Conservation (phyloP, 2,113 vertebrate species). For the Dasyprocta punctata region DNA sequence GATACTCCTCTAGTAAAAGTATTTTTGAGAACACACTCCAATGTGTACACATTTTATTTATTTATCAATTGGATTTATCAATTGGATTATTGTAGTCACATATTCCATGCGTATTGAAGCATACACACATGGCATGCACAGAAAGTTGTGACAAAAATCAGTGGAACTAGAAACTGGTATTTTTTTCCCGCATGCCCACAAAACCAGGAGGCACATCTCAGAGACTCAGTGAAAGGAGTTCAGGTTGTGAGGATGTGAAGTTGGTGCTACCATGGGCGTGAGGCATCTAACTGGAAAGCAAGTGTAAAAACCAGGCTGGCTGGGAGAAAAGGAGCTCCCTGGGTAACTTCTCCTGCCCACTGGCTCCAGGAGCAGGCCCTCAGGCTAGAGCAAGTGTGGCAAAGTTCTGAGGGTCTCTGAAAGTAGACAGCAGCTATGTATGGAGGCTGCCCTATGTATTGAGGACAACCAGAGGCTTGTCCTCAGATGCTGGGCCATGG, state of each 20-base stretch:
- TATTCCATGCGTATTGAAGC: background rate
- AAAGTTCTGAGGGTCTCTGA: background rate
- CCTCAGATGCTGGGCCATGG: background rate
- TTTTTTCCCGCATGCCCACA: background rate
- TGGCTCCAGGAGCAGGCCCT: background rate
- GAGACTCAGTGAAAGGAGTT: background rate
- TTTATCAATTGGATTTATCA: background rate
- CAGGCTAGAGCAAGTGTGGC: background rate
- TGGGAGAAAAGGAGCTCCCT: background rate
- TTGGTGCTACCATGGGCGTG: background rate
- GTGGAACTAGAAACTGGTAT: background rate
- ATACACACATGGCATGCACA: background rate
- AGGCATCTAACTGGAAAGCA: background rate
- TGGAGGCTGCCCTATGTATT: background rate
- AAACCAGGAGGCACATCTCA: background rate
- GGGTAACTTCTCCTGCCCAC: background rate
- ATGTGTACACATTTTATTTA: background rate
- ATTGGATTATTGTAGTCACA: background rate
- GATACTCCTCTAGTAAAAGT: background rate
- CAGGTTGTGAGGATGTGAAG: background rate
- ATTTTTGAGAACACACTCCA: background rate
- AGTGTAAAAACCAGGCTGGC: background rate
- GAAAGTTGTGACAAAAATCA: background rate
- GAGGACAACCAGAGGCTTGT: too few relatives aligned
- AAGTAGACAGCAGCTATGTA: background rate